Base-by-base conservation (phyloP, 2,888 invertebrate genomes). In the Drosophila mayaguana region DNA sequence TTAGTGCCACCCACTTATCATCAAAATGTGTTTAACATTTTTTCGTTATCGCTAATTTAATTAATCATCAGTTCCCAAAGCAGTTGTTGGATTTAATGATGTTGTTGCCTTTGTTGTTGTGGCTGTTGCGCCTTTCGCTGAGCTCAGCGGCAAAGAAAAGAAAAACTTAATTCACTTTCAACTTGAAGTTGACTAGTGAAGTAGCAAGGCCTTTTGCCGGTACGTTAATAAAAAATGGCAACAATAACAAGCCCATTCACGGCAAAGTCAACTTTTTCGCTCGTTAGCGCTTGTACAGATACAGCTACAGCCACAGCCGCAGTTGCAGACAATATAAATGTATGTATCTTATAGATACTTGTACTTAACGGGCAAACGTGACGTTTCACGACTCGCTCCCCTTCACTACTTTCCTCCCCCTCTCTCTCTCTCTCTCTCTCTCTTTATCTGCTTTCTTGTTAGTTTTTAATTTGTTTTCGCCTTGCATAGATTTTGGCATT, bases 131-230 rank as follows among this genome's bases (percentile, higher is more conserved):
- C 80, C 86, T 84, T 88, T 85, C 86, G 83, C 88, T 70, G 63
- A 59, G 57, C 60, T 66, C 63, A 64, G 55, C 60, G 53, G 38
- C 60, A 78, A 84, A 83, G 73, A 66, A 79, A 86, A 80, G 68
- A 67, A 75, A 86, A 84, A 78, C 77, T 83, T 81, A 86, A 86
- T 86, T 86, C 85, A 86, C 89, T 86, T 86, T 86, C 85, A 89
- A 84, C 89, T 84, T 68, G 72, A 75, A 84, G 87, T 81, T 69
- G 75, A 71, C 61, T 72, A 57, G 59, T 72, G 65, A 80, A 72
- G 67, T 74, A 75, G 74, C 83, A 80, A 80, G 81, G 81, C 78
- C 81, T 80, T 77, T 80, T 76, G 71, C 71, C 62, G 53, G 40
- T 25, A 53, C 60, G 78, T 78, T 78, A 73, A 78, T 70, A 78